Evolutionary conservation across 2,113 vertebrate species (phyloP).

Genomic region (Paralichthys olivaceus): DNA sequence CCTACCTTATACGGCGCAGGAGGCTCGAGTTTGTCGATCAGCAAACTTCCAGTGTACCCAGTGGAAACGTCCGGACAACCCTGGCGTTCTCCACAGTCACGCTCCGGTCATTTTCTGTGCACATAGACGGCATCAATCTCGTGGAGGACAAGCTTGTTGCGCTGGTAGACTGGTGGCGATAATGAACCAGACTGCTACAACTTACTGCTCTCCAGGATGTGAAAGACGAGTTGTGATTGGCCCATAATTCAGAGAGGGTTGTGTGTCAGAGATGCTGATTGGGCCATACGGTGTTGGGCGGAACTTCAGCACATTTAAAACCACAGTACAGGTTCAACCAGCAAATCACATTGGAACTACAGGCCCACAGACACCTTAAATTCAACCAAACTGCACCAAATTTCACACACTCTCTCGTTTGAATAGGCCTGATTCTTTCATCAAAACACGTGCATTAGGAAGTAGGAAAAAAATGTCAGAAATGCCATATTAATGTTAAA

Average conservation of each 20-base stretch:
- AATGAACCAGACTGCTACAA: conserved; percentile 28
- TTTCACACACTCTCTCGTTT: too few species aligned
- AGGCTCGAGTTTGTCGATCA: conserved; percentile 32
- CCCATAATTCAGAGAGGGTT: neutral
- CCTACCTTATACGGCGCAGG: conserved; percentile 69
- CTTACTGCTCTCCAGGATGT: conserved; percentile 1
- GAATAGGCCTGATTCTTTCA: too few species aligned
- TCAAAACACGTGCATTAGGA: too few species aligned
- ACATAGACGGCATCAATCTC: neutral
- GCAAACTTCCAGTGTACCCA: conserved; percentile 32
- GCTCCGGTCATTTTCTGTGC: conserved; percentile 47
- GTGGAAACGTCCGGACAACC: conserved; percentile 27
- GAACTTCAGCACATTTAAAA: conserved; percentile 68
- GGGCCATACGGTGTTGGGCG: conserved; percentile 39
- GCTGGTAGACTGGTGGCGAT: conserved; percentile 16
- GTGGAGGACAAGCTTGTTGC: neutral
- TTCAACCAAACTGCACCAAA: neutral
- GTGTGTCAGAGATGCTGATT: conserved; percentile 67
- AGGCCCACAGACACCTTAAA: conserved; percentile 1
- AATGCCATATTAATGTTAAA: too few species aligned
- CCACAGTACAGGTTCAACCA: conserved; percentile 47
- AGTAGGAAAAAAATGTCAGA: too few species aligned
- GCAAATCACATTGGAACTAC: too few species aligned
- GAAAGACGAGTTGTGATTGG: conserved; percentile 65
- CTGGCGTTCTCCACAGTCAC: conserved; percentile 32